Evolutionary conservation across 2,797 vertebrate species (phyloP).

Genomic region (Sandelia bainsii): DNA sequence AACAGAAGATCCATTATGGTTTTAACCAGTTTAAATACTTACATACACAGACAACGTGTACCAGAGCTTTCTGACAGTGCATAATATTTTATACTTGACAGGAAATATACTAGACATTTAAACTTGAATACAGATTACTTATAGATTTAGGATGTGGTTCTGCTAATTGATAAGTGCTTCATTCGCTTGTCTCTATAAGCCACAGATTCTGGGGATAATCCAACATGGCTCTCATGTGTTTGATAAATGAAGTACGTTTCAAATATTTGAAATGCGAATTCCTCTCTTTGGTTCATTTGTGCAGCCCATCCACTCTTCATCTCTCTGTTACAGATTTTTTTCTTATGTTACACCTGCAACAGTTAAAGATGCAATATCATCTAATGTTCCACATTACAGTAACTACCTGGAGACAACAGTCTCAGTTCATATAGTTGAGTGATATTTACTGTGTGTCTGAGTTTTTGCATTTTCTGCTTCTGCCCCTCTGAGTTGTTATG

Average conservation of each 20-base stretch:
- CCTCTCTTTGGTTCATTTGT: not conserved
- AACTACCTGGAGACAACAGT: constrained; percentile 13
- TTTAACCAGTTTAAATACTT: too few species aligned
- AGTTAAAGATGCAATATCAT: constrained; percentile 1
- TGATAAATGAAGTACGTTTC: constrained; percentile 27
- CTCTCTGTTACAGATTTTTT: constrained; percentile 1
- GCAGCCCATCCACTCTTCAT: not conserved
- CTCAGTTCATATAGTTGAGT: not conserved
- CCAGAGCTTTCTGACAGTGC: too few species aligned
- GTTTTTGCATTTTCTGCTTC: constrained; percentile 26
- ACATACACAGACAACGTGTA: too few species aligned
- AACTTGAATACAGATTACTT: too few species aligned
- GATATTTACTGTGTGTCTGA: not conserved
- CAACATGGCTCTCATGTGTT: constrained; percentile 13
- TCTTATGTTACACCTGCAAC: not conserved
- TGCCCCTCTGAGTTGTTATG: constrained; percentile 6
- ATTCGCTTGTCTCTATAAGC: constrained; percentile 5
- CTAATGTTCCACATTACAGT: constrained; percentile 2
- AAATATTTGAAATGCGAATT: constrained; percentile 38
- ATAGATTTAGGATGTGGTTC: constrained; percentile 1
- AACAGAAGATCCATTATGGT: too few species aligned
- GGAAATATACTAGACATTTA: too few species aligned
- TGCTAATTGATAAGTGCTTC: constrained; percentile 10
- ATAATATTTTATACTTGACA: too few species aligned
- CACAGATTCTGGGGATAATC: constrained; percentile 15